Conservation (phyloP, 2,888 invertebrate species). For the Campoplex nolae region DNA sequence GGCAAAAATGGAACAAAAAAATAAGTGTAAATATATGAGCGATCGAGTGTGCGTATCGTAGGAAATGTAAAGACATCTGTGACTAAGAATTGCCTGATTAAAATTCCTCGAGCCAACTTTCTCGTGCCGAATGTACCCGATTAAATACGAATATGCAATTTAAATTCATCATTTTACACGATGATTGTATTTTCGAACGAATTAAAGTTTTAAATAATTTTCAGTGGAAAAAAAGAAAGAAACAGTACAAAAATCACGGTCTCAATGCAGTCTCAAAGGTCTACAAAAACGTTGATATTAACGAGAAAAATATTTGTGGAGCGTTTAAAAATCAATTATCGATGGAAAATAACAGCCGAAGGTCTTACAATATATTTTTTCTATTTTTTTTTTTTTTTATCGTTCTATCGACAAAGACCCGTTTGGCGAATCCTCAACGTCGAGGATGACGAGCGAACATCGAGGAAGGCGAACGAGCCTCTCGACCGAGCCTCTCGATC, state of each 20-base stretch:
- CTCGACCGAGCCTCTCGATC: conserved; percentile 23
- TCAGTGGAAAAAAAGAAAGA: background rate
- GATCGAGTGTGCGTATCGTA: conserved; percentile 4
- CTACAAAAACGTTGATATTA: background rate
- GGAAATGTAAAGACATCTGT: conserved; percentile 10
- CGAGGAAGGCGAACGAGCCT: conserved; percentile 38
- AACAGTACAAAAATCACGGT: background rate
- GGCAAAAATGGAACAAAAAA: conserved; percentile 15
- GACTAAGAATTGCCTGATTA: conserved; percentile 62
- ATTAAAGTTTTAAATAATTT: too few species aligned
- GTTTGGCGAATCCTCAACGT: conserved; percentile 20
- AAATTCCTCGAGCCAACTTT: conserved; percentile 41
- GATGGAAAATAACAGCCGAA: conserved; percentile 35
- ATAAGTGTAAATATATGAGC: background rate
- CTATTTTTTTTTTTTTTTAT: conserved; percentile 35
- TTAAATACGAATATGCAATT: conserved; percentile 5
- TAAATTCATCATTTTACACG: background rate
- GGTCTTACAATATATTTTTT: conserved; percentile 34
- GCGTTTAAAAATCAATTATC: conserved; percentile 1
- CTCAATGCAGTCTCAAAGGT: background rate
- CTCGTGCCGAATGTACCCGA: conserved; percentile 41
- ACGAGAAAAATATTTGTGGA: background rate
- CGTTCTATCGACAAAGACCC: conserved; percentile 19
- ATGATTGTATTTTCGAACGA: too few species aligned
- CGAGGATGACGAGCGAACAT: conserved; percentile 34